Base-by-base conservation (phyloP, 92 coral and sea anemone species). In the Porites evermanni region DNA sequence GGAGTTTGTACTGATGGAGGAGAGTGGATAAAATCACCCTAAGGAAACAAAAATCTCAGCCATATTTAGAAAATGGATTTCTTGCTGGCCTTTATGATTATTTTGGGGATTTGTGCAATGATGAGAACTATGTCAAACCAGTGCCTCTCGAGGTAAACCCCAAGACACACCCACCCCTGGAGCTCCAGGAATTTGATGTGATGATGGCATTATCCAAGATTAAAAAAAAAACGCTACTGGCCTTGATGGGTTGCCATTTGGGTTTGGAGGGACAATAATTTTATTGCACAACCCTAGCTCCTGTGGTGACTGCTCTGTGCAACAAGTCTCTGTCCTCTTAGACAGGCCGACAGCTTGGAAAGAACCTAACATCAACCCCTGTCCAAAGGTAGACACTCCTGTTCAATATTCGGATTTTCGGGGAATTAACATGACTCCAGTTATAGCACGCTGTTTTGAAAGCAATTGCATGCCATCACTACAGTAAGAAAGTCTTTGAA, bases 11-110 rank as follows among this genome's bases (percentile, higher is more conserved):
- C 61, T 66, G 85, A 76, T 84, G 88, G 74, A 73, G 72, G 67
- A 67, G 64, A 64, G 88, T 74, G 80, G 88, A 84, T 64, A 74
- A 84, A 53, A 72, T 74, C 71, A 73, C 72, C 54, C 80, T 84
- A 64, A 84, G 88, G 77, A 84, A 84, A 84, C 52, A 60, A 8
- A 84, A 26, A 84, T 65, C 74, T 72, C 59, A 64, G 65, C 85
- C 76, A 68, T 66, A 64, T 64, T 44, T 81, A 29, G 32, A 29
- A 29, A 29, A 29, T 29, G 3, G 2, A 29, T 29, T 29, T 29
- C 32, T 29, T 29, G 32, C 32, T 29, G 4, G 32, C 2, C 32
- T 29, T 29, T 2, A 29, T 29, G 32, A 29, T 29, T 29, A 29
- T 29, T 29, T 29, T 29, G 2, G 32, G 32, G 32, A 29, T 29